These are phyloP conservation scores for Orius insidiosus DNA, from an alignment of 1,140 invertebrate genomes.

Conservation along the genomic window DNA sequence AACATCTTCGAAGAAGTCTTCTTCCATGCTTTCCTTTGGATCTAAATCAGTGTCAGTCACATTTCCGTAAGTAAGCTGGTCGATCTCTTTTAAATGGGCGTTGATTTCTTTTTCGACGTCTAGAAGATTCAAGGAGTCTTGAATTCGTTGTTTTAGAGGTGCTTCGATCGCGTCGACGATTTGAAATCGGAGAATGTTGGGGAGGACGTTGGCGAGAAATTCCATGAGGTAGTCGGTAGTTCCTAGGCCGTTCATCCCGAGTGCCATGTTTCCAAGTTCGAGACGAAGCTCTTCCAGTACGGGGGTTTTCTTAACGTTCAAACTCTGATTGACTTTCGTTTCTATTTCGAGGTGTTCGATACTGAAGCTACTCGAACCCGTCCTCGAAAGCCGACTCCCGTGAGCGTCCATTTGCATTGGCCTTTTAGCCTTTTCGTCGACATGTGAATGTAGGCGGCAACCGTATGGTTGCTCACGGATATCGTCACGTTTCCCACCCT, in stretches of 20 bases:
- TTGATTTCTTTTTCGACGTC: constrained; percentile 54
- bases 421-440: constrained; percentile 62
- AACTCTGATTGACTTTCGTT: constrained; percentile 47
- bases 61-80: neutral
- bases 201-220: constrained; percentile 55
- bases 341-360: constrained; percentile 46
- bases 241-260: constrained; percentile 49
- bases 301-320: constrained; percentile 57
- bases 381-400: constrained; percentile 44
- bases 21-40: too few species aligned
- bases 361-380: constrained; percentile 54
- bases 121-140: constrained; percentile 47
- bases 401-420: constrained; percentile 56
- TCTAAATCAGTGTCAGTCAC: too few species aligned
- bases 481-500: constrained; percentile 58
- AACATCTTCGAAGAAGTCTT: too few species aligned
- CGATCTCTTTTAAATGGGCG: constrained; percentile 23
- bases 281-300: constrained; percentile 52
- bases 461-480: constrained; percentile 48
- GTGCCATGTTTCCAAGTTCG: constrained; percentile 66
- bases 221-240: constrained; percentile 65
- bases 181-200: constrained; percentile 65
- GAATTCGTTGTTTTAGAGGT: constrained; percentile 46
- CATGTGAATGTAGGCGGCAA: constrained; percentile 44
- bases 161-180: constrained; percentile 66